Evolutionary conservation across 1,140 invertebrate genomes (phyloP).

Genomic region (Sitobion miscanthi): DNA sequence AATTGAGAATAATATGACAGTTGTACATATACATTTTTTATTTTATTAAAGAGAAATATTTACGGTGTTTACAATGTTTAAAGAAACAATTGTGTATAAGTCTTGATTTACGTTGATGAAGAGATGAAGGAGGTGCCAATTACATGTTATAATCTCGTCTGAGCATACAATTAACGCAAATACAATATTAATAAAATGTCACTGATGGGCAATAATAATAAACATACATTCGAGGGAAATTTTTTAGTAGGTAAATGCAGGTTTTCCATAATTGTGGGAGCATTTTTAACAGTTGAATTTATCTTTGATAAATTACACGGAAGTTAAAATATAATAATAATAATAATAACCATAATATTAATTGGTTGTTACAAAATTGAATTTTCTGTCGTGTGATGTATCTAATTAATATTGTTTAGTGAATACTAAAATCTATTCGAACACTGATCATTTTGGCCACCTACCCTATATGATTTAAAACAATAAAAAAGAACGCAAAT

Average conservation of each 20-base stretch:
- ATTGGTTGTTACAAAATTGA: not conserved
- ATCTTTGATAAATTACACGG: not conserved
- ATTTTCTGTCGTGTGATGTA: too few species aligned
- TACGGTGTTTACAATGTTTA: too few species aligned
- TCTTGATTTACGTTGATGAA: not conserved
- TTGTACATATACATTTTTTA: not conserved
- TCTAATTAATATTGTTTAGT: too few species aligned
- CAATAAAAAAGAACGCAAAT: not conserved
- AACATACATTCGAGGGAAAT: not conserved
- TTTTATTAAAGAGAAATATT: not conserved
- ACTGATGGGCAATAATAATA: not conserved
- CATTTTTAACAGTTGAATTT: too few species aligned
- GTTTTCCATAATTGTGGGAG: too few species aligned
- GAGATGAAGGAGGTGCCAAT: too few species aligned
- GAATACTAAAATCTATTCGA: not conserved
- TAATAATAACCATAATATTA: not conserved
- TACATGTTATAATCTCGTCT: too few species aligned
- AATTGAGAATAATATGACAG: not conserved
- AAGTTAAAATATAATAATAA: not conserved
- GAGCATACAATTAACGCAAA: too few species aligned
- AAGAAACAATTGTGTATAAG: not conserved
- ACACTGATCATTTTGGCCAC: not conserved
- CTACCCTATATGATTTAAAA: not conserved
- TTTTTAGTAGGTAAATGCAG: not conserved
- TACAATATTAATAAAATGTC: too few species aligned